Base-by-base conservation (phyloP, 2,888 invertebrate genomes). In the Caprella mutica region DNA sequence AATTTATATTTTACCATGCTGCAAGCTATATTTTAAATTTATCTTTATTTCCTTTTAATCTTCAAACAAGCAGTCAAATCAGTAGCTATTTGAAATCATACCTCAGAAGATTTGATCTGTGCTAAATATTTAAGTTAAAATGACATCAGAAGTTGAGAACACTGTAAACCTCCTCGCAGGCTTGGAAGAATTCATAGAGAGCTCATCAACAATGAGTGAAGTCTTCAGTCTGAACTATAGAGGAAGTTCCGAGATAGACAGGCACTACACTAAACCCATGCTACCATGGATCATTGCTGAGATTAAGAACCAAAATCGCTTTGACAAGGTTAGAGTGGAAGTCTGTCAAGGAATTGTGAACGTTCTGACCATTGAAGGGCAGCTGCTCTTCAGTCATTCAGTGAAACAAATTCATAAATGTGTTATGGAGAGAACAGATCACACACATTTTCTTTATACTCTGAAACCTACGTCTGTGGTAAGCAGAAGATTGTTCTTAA, bases 341-440 rank as follows among this genome's bases (percentile, higher is more conserved):
- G 58, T 64, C 24, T 44, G 29, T 19, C 24, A 54, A 46, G 63
- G 63, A 14, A 55, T 44, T 46, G 57, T 64, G 19, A 52, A 42
- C 4, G 43, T 64, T 19, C 42, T 46, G 23, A 54, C 46, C 17
- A 29, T 38, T 33, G 40, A 52, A 14, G 55, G 55, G 1, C 43
- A 53, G 9, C 56, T 59, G 21, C 29, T 57, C 17, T n/a, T 64
- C 9, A 52, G 42, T 24, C 63, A 64, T 48, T 55, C 59, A 5
- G 55, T 64, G 40, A 55, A 52, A 26, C 63, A 64, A 44, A 64
- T 64, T 24, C 63, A 64, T 33, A 59, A 64, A 23, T 64, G 63
- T 55, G 59, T 64, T 24, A 64, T 64, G 63, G 63, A 64, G 35
- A 59, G 60, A 40, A 59, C 63, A n/a, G 63, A 64, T 39, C 63